Percentiles rank a stretch among this genome's conserved stretches.
Conservation (phyloP, 1,140 invertebrate species). For the Scaptodrosophila lebanonensis region DNA sequence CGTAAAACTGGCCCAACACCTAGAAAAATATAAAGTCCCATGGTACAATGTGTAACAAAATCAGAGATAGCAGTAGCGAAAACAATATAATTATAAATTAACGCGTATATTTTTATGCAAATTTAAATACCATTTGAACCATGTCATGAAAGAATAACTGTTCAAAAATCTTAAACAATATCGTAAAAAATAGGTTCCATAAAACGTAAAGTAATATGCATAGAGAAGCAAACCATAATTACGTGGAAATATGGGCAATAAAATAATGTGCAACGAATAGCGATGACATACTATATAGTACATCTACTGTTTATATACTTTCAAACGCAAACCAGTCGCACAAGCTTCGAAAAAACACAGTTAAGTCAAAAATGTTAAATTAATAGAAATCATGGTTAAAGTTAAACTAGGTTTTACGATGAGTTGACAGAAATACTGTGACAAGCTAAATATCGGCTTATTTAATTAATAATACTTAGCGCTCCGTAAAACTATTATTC, state of each 20-base stretch:
- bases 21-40: neutral
- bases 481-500: constrained; percentile 61
- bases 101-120: constrained; percentile 57
- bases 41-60: too few species aligned
- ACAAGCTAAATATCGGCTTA: constrained; percentile 50
- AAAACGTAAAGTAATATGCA: constrained; percentile 35
- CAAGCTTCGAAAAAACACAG: constrained; percentile 15
- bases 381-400: constrained; percentile 1
- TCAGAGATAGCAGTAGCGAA: too few species aligned
- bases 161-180: too few species aligned
- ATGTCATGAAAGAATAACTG: constrained; percentile 34
- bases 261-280: constrained; percentile 33
- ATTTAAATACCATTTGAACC: constrained; percentile 59
- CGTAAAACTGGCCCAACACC: too few species aligned
- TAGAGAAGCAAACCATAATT: constrained; percentile 64
- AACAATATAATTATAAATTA: constrained; percentile 55
- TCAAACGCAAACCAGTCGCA: constrained; percentile 27
- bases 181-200: too few species aligned
- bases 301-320: constrained; percentile 30
- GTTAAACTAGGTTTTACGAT: too few species aligned
- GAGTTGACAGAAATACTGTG: constrained; percentile 23
- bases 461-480: constrained; percentile 67
- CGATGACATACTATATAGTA: constrained; percentile 38
- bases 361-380: constrained; percentile 10
- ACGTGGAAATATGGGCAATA: constrained; percentile 58